Percentiles rank a stretch among this genome's conserved stretches.
phyloP scores from a whole-genome alignment of 2,888 invertebrate genomes.

The Leptogaster cylindrica region DNA sequence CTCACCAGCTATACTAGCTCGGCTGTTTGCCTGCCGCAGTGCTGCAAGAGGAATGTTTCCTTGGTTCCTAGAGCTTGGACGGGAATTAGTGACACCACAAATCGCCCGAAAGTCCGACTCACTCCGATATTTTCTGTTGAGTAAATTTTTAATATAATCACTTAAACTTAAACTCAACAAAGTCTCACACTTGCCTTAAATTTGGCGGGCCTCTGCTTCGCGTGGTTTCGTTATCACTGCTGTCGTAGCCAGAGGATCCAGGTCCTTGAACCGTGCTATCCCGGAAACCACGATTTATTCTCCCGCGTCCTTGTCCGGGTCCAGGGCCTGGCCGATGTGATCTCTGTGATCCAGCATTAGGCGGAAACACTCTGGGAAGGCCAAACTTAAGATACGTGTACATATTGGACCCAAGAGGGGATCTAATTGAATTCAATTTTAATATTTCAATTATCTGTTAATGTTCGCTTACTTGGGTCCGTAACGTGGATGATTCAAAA shows the following conservation, averaged over 20 bases:
- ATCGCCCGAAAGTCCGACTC: constrained; percentile 81
- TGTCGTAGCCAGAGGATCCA: constrained; percentile 91
- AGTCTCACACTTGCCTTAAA: constrained; percentile 58
- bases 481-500: constrained; percentile 81
- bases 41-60: constrained; percentile 68
- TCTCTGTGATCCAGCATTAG: constrained; percentile 76
- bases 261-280: constrained; percentile 65
- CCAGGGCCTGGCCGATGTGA: constrained; percentile 64
- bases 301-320: constrained; percentile 66
- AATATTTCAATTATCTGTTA: not conserved
- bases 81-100: constrained; percentile 57
- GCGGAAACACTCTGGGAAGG: constrained; percentile 88
- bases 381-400: constrained; percentile 95
- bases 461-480: constrained; percentile 76
- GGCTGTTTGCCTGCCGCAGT: constrained; percentile 73
- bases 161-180: not conserved
- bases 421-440: constrained; percentile 62
- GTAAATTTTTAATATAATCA: not conserved
- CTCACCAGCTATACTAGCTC: constrained; percentile 64
- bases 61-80: constrained; percentile 60
- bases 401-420: constrained; percentile 88
- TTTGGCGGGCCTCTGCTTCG: constrained; percentile 59
- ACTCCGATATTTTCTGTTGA: constrained; percentile 74
- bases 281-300: constrained; percentile 64
- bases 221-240: constrained; percentile 82